Conservation (phyloP, 2,113 vertebrate species). For the Triplophysa rosa region DNA sequence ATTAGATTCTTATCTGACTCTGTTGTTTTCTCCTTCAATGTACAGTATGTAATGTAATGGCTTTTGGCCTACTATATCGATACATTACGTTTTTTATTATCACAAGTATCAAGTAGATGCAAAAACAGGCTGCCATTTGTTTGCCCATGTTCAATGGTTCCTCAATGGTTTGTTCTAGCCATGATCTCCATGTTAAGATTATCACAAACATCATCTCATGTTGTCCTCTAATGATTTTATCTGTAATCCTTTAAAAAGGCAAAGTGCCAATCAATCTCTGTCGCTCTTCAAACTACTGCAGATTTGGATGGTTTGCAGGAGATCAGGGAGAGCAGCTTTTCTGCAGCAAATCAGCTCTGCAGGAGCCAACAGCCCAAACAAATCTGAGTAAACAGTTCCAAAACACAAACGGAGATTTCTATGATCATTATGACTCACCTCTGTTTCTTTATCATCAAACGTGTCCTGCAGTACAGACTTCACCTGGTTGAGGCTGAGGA, state of each 20-base stretch:
- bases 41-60: no score
- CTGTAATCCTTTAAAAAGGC: not conserved
- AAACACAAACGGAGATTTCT: not conserved
- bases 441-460: slow-evolving; percentile 89
- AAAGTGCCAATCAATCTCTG: slow-evolving; percentile 20
- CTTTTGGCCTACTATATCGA: no score
- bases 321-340: not conserved
- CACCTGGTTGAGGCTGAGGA: slow-evolving; percentile 89
- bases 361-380: slow-evolving; percentile 50
- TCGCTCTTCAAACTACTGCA: slow-evolving; percentile 1
- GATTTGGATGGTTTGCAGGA: slow-evolving; percentile 6
- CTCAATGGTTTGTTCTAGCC: not conserved
- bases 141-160: not conserved
- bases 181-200: not conserved
- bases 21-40: no score
- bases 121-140: not conserved
- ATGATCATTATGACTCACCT: slow-evolving; percentile 72
- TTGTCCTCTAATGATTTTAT: slow-evolving; percentile 6
- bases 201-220: slow-evolving; percentile 19
- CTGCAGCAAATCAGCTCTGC: not conserved
- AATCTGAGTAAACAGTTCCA: slow-evolving; percentile 40
- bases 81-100: no score
- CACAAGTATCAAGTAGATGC: not conserved
- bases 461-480: slow-evolving; percentile 87
- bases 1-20: no score